These are phyloP conservation scores for Athalia cordata DNA, from an alignment of 2,888 invertebrate species.

Conservation along the genomic window DNA sequence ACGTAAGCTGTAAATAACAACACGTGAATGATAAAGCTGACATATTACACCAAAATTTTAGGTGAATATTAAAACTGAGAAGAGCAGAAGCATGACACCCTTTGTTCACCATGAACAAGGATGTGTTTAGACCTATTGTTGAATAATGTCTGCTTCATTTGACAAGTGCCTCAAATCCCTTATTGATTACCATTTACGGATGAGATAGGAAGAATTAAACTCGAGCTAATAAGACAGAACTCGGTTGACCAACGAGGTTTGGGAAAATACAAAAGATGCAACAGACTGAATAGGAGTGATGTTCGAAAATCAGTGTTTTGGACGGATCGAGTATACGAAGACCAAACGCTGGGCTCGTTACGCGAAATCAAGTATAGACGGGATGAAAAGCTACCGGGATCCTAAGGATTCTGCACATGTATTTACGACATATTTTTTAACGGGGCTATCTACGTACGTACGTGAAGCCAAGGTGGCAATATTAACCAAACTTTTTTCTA, in stretches of 20 bases:
- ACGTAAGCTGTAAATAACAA: slow-evolving; percentile 61
- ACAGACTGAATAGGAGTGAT: slow-evolving; percentile 28
- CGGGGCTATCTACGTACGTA: slow-evolving; percentile 56
- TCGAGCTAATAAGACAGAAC: no score
- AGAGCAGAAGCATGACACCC: no score
- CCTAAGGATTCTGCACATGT: slow-evolving; percentile 40
- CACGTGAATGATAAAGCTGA: slow-evolving; percentile 43
- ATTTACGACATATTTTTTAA: slow-evolving; percentile 58
- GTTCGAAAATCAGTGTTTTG: not conserved
- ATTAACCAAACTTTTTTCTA: slow-evolving; percentile 72
- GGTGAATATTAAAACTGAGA: not conserved
- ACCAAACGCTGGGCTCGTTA: not conserved
- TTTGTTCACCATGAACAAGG: no score
- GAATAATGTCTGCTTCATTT: no score
- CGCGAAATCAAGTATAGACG: not conserved
- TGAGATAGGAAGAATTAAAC: not conserved
- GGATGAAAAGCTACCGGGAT: not conserved
- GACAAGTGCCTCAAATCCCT: no score
- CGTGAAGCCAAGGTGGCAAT: slow-evolving; percentile 70
- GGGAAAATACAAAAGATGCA: slow-evolving; percentile 40
- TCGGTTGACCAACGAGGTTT: not conserved
- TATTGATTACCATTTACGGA: no score
- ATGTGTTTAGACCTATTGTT: no score
- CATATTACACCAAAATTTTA: not conserved
- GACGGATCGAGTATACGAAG: not conserved